These are phyloP conservation scores for Aramus guarauna DNA, from an alignment of 2,113 vertebrate genomes.

Conservation along the genomic window DNA sequence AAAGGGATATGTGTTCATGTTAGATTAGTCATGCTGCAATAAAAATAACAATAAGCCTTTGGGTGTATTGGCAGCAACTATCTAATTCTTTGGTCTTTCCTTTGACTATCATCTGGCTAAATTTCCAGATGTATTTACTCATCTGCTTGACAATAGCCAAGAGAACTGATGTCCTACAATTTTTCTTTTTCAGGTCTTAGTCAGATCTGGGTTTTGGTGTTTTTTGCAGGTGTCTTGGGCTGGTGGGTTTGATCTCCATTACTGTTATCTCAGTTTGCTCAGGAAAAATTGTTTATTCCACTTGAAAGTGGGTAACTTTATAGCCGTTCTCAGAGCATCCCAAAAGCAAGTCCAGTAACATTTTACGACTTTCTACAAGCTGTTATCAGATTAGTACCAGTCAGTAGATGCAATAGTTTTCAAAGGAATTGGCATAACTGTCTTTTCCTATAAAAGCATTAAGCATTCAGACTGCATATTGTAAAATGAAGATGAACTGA, in stretches of 20 bases:
- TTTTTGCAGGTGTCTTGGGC: not conserved
- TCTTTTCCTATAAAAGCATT: not conserved
- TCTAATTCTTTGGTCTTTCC: not conserved
- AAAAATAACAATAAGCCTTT: not conserved
- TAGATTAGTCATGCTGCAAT: not conserved
- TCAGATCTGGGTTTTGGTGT: not conserved
- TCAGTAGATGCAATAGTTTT: not conserved
- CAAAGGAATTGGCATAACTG: not conserved
- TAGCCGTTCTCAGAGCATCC: not conserved
- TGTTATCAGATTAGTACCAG: not conserved
- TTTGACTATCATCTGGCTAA: not conserved
- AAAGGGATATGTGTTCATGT: not conserved
- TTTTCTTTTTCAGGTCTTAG: not conserved
- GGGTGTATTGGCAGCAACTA: not conserved
- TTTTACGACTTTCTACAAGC: not conserved
- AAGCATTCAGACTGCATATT: not conserved
- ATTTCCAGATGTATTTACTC: not conserved
- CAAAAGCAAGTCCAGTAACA: not conserved
- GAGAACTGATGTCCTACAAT: not conserved
- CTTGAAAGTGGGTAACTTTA: not conserved
- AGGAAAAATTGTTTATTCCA: not conserved
- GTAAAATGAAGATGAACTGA: not conserved
- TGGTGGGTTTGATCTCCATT: not conserved
- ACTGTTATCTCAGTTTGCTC: not conserved
- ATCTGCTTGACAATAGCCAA: not conserved